Evolutionary conservation across 2,888 invertebrate genomes (phyloP), one percentile per base, ranked within the genome.

Genomic region (Conchocele bisecta): DNA sequence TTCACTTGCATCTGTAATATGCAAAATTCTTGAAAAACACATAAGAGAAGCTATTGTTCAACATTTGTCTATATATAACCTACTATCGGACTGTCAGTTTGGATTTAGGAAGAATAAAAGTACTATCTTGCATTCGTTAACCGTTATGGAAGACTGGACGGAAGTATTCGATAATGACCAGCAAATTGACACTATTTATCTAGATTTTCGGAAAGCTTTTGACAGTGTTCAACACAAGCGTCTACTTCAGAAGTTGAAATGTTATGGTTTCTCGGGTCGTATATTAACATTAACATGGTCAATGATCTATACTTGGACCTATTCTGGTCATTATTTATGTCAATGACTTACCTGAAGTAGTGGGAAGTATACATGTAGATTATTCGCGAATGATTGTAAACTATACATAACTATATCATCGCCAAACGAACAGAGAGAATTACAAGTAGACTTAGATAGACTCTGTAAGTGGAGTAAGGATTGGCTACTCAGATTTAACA

Each of bases 381-480:
- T 35, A 13, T 35, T 35, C 13, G 37, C 37, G 11, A 13, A 35
- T 35, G 37, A 68, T 28, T 29, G 46, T n/a, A 61, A 68, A 29
- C 3, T 54, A 6, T 68, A 61, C 26, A 26, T 15, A n/a, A 26
- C 1, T 26, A 61, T 68, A 20, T 22, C 6, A 28, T 29, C 51
- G 5, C n/a, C 26, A 6, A 22, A 26, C 4, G 56, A 68, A 9
- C 48, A 37, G 29, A 17, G 26, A 20, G 22, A 26, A 15, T 29
- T 68, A 11, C 68, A 68, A 41, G 48, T 39, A 41, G 68, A 68
- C 29, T 54, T 68, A 5, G 20, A 33, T 24, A 28, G n/a, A 3
- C 35, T 68, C 1, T 68, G 61, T 56, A 13, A 56, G 6, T 61
- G 68, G 68, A 68, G 61, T 35, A 48, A 68, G 4, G 28, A 48